These are phyloP conservation scores for Chrysotoxum bicinctum DNA, from an alignment of 2,888 invertebrate species.

Conservation along the genomic window DNA sequence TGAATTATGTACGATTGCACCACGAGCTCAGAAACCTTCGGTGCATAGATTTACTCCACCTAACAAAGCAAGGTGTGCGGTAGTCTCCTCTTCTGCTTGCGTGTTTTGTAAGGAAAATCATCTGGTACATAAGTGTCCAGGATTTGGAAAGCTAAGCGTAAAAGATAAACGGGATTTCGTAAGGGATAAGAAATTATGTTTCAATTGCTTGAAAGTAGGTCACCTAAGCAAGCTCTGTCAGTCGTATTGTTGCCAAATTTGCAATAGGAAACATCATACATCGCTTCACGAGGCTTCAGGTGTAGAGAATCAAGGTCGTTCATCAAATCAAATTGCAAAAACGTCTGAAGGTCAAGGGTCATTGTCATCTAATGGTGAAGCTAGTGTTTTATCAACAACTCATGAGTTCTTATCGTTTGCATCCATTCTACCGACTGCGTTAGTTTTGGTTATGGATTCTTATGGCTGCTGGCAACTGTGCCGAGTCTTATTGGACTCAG, in stretches of 20 bases:
- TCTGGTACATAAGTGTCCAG: background rate
- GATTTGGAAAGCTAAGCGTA: background rate
- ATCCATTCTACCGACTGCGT: background rate
- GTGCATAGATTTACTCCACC: background rate
- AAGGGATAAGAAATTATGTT: background rate
- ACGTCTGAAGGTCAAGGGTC: too few species aligned
- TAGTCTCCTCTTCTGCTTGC: background rate
- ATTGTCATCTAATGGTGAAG: too few species aligned
- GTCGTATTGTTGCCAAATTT: background rate
- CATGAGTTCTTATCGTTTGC: background rate
- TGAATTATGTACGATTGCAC: conserved; percentile 11
- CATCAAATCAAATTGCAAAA: too few species aligned
- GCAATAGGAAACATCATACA: background rate
- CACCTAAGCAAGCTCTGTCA: background rate
- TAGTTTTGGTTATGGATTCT: background rate
- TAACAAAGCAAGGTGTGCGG: background rate
- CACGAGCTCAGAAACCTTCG: background rate
- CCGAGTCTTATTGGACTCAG: background rate
- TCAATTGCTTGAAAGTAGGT: background rate
- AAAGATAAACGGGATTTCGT: background rate
- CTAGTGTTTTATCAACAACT: background rate
- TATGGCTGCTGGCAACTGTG: background rate
- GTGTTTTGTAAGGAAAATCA: background rate
- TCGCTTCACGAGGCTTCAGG: background rate
- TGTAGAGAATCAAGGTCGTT: too few species aligned